These are phyloP conservation scores for Limnephilus auricula DNA, from an alignment of 2,888 invertebrate genomes.

Conservation along the genomic window DNA sequence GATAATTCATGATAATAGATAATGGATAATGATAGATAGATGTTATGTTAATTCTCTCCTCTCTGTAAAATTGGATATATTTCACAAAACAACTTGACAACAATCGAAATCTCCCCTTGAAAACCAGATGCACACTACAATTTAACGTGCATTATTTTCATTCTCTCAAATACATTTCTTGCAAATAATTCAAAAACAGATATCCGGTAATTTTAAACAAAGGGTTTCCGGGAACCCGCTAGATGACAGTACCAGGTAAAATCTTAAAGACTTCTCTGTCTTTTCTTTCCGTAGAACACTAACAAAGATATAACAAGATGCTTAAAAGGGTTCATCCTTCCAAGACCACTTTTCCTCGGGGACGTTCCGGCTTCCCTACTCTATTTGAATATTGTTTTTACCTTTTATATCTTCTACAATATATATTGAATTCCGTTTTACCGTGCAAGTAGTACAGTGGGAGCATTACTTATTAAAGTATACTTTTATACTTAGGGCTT, in stretches of 20 bases:
- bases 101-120: neutral
- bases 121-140: neutral
- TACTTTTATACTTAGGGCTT: neutral
- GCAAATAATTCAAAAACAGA: neutral
- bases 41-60: too few relatives aligned
- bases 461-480: neutral
- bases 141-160: neutral
- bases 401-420: neutral
- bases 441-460: neutral
- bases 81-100: neutral
- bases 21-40: too few relatives aligned
- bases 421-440: neutral
- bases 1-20: too few relatives aligned
- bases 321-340: neutral
- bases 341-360: neutral
- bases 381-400: slow-evolving; percentile 2
- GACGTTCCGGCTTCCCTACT: neutral
- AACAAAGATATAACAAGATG: neutral
- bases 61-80: neutral
- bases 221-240: neutral
- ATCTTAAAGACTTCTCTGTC: neutral
- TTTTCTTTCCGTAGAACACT: neutral
- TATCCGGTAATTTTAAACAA: neutral
- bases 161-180: neutral
- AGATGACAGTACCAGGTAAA: neutral